Evolutionary conservation across 2,888 invertebrate genomes (phyloP), one percentile per base, ranked within the genome.

Genomic region (Nemotelus nigrinus): DNA sequence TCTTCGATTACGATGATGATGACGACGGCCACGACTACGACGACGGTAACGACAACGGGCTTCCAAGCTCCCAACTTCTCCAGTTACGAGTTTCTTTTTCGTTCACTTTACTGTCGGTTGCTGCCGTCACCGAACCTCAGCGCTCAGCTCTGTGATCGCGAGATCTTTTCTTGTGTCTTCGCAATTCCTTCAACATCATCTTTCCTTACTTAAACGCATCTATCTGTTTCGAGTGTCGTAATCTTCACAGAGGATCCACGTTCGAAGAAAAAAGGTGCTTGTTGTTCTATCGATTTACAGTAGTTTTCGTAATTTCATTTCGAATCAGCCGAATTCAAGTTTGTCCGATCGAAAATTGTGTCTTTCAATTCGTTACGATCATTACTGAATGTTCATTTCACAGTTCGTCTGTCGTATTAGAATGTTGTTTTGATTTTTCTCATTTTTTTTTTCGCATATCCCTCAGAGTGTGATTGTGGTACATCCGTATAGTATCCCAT

Each of bases 81-180:
- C 74, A 60, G 74, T 74, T 74, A 60, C 74, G 45, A 47, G 60
- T 44, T 60, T 74, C 63, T 63, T 74, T 47, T 60, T 74, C 74
- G 74, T 74, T 74, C 74, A 74, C 58, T 74, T 72, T 45, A 72
- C 48, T 74, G 53, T 70, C 70, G 48, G 74, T 74, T 74, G 74
- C 74, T 74, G 74, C 74, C 74, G 74, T 74, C 74, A 74, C 74
- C 74, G 60, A 74, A 74, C 55, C 55, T 55, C 53, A 57, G 57
- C 57, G 25, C 58, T 60, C 45, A 50, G 48, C 63, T 47, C 57
- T n/a, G 60, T 43, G 39, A 41, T 48, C 41, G 53, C 53, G 74
- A 47, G 57, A 60, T 74, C 74, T 43, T n/a, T 70, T 74, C 74
- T 74, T 74, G 74, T 63, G 74, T 74, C 74, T 25, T 25, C 25